Evolutionary conservation across 2,888 invertebrate genomes (phyloP).

Genomic region (Cantharis nigra): DNA sequence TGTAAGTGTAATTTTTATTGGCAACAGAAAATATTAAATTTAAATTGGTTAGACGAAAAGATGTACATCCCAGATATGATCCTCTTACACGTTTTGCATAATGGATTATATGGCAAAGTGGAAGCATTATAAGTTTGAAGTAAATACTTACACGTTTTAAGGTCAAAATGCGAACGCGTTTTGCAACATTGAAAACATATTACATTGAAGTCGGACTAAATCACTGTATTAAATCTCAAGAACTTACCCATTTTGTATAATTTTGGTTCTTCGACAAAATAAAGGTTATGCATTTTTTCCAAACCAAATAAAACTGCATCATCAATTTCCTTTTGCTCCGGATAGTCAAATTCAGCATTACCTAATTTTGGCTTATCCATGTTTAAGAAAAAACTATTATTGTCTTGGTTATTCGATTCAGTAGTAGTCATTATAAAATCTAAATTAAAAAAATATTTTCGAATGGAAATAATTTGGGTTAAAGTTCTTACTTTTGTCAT

Average conservation of each 20-base stretch:
- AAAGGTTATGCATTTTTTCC: conserved; percentile 68
- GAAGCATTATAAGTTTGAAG: neutral
- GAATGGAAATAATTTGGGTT: neutral
- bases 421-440: neutral
- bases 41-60: neutral
- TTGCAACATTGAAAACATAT: neutral
- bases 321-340: conserved; percentile 58
- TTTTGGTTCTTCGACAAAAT: conserved; percentile 62
- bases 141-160: neutral
- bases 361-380: neutral
- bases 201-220: neutral
- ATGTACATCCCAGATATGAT: neutral
- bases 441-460: neutral
- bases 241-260: conserved; percentile 65
- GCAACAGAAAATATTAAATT: neutral
- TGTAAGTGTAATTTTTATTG: neutral
- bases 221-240: neutral
- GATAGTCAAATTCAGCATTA: conserved; percentile 21
- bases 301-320: conserved; percentile 72
- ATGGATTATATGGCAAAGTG: neutral
- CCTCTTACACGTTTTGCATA: neutral
- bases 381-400: neutral
- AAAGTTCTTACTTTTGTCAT: neutral
- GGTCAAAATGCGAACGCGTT: neutral
- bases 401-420: conserved; percentile 5